Conservation (phyloP, 2,888 invertebrate genomes). For the Apomyelois bistriatella region DNA sequence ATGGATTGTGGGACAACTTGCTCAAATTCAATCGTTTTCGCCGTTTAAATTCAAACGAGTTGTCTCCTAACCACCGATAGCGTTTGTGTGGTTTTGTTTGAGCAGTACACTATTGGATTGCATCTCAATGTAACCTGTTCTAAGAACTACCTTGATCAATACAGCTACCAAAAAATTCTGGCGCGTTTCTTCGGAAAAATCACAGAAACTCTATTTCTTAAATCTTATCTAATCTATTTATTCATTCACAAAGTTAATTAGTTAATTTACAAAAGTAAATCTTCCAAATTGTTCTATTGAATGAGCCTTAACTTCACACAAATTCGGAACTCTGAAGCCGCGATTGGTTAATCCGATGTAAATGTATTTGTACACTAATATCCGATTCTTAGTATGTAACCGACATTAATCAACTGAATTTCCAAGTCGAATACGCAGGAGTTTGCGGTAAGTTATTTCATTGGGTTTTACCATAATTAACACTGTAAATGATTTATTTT, state of each 20-base stretch:
- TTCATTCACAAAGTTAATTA: neutral
- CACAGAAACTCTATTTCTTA: no score
- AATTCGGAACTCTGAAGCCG: neutral
- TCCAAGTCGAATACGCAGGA: neutral
- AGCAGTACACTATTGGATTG: no score
- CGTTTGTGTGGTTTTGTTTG: no score
- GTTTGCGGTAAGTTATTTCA: neutral
- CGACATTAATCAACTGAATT: neutral
- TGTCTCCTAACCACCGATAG: no score
- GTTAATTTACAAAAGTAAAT: neutral
- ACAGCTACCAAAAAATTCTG: no score
- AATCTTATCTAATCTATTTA: neutral
- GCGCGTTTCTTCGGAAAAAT: no score
- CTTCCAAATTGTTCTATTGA: neutral
- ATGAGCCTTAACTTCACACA: neutral
- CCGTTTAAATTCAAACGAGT: no score
- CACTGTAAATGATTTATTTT: neutral
- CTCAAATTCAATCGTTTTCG: no score
- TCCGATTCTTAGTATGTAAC: slow-evolving; percentile 3
- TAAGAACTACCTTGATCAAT: no score
- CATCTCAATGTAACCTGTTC: no score
- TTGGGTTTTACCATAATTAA: neutral
- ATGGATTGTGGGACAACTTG: no score
- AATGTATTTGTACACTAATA: neutral
- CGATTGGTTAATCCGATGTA: slow-evolving; percentile 2